phyloP scores from a whole-genome alignment of 2,888 invertebrate genomes.

The Serripes groenlandicus region DNA sequence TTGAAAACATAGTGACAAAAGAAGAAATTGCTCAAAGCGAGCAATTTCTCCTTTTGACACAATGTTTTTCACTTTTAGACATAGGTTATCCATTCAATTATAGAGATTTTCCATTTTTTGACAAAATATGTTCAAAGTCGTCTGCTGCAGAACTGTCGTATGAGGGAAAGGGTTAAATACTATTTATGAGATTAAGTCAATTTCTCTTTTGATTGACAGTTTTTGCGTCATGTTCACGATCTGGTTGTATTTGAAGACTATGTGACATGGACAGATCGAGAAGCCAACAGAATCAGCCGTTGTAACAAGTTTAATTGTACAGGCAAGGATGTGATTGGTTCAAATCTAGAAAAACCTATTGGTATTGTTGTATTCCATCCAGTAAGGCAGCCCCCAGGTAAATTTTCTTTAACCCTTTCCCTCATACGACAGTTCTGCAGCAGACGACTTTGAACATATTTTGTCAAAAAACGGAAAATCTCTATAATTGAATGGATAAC shows the following conservation, averaged over 20 bases:
- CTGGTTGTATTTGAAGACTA: slow-evolving; percentile 83
- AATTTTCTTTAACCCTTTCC: not conserved
- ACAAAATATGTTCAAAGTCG: too few species aligned
- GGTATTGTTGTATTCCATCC: slow-evolving; percentile 98
- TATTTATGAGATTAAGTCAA: too few species aligned
- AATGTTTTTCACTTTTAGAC: too few species aligned
- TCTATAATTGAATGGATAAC: not conserved
- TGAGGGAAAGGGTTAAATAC: too few species aligned
- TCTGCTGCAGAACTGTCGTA: too few species aligned
- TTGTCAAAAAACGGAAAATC: not conserved
- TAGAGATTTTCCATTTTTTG: too few species aligned
- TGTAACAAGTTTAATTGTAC: slow-evolving; percentile 94
- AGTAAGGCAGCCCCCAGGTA: slow-evolving; percentile 92
- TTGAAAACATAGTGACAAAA: too few species aligned
- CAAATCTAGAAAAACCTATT: slow-evolving; percentile 97
- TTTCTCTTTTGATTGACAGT: slow-evolving; percentile 88
- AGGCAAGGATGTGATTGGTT: slow-evolving; percentile 97
- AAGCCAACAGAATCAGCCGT: slow-evolving; percentile 89
- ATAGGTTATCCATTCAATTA: too few species aligned
- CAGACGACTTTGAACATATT: not conserved
- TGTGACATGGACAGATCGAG: slow-evolving; percentile 92
- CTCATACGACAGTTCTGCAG: not conserved
- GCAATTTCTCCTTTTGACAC: too few species aligned
- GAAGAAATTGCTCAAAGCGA: too few species aligned
- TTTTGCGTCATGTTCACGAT: slow-evolving; percentile 96